A percentile compares a stretch with the other conserved stretches of the same genome.
Evolutionary conservation across 2,797 vertebrate genomes (phyloP).

Genomic region (Microctenopoma stevenorrisi): DNA sequence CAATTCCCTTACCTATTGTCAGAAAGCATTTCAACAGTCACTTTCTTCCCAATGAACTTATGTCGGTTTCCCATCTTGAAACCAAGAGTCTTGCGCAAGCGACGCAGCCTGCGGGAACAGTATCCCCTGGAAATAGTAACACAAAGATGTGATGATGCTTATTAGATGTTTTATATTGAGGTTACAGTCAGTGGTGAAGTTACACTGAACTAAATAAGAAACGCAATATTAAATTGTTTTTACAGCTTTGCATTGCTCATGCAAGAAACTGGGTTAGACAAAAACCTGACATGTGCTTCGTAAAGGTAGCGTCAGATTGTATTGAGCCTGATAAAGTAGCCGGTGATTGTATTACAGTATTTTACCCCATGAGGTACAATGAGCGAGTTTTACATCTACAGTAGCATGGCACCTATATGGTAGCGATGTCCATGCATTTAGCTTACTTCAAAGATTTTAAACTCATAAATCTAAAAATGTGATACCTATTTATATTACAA

Average conservation of each 20-base stretch:
- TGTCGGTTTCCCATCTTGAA: slow-evolving; percentile 99
- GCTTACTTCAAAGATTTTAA: no score
- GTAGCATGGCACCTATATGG: slow-evolving; percentile 5
- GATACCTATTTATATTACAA: not conserved
- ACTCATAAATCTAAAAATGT: not conserved
- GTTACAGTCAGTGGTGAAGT: not conserved
- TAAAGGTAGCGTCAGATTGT: not conserved
- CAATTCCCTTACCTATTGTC: slow-evolving; percentile 88
- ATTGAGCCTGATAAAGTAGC: not conserved
- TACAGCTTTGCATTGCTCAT: not conserved
- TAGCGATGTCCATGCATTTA: not conserved
- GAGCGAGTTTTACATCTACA: not conserved
- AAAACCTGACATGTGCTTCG: not conserved
- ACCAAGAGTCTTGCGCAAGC: slow-evolving; percentile 94
- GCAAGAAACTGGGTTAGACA: not conserved
- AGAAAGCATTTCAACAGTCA: slow-evolving; percentile 94
- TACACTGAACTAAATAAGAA: no score
- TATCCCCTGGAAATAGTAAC: slow-evolving; percentile 86
- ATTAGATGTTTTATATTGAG: no score
- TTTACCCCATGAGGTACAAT: not conserved
- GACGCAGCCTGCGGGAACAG: slow-evolving; percentile 93
- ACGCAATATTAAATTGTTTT: not conserved
- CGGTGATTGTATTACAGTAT: no score
- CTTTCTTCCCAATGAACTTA: slow-evolving; percentile 96
- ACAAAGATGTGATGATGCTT: not conserved